A percentile compares a stretch with the other conserved stretches of the same genome.
phyloP scores from a whole-genome alignment of 2,888 invertebrate species.

The Synanthedon andrenaeformis region DNA sequence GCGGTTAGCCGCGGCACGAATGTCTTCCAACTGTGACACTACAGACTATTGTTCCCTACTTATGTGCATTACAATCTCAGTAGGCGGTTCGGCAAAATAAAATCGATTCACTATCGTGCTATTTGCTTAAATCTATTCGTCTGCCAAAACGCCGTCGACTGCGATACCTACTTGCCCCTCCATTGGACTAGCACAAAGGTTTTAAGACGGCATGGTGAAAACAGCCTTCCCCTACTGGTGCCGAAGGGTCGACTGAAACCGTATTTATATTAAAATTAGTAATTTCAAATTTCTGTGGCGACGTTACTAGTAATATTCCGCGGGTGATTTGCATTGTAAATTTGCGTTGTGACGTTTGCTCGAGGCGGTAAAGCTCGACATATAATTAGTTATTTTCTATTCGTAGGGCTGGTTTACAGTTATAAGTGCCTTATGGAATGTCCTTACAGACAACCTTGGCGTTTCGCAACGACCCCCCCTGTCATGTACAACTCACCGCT shows the following conservation, averaged over 20 bases:
- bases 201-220: slow-evolving; percentile 38
- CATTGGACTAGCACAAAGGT: slow-evolving; percentile 37
- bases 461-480: slow-evolving; percentile 3
- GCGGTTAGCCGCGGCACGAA: slow-evolving; percentile 50
- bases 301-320: slow-evolving; percentile 67
- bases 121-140: slow-evolving; percentile 30
- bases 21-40: slow-evolving; percentile 47
- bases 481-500: slow-evolving; percentile 1
- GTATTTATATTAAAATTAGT: slow-evolving; percentile 63
- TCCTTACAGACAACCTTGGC: slow-evolving; percentile 39
- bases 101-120: slow-evolving; percentile 53
- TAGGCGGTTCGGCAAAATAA: slow-evolving; percentile 39
- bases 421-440: slow-evolving; percentile 29
- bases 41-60: slow-evolving; percentile 46
- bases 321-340: slow-evolving; percentile 68
- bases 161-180: slow-evolving; percentile 62
- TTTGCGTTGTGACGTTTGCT: slow-evolving; percentile 58
- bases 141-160: slow-evolving; percentile 16
- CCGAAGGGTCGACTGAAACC: slow-evolving; percentile 61
- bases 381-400: slow-evolving; percentile 69
- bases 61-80: slow-evolving; percentile 50
- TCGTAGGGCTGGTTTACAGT: slow-evolving; percentile 41
- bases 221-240: slow-evolving; percentile 55
- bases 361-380: slow-evolving; percentile 55
- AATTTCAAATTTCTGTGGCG: slow-evolving; percentile 65